Evolutionary conservation across 2,888 invertebrate species (phyloP), one percentile per base, ranked within the genome.

Genomic region (Rhamnusium bicolor): DNA sequence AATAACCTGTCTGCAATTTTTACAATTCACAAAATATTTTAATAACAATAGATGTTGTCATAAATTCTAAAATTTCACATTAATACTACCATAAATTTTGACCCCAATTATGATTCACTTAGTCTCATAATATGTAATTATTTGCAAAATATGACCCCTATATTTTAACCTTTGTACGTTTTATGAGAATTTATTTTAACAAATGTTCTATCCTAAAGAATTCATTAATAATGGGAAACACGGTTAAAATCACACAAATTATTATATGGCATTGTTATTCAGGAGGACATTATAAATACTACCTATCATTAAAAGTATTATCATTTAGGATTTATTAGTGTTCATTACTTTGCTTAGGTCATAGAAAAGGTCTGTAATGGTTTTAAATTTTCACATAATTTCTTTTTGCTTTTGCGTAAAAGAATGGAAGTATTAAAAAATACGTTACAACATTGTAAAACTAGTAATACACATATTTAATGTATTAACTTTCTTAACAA

Each of bases 201-300:
- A 29, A 27, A 63, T 47, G 63, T 62, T 62, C 19, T 62, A 47
- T 24, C n/a, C 58, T 18, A 63, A 49, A 24, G 63, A 27, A 63
- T 63, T 27, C 16, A 47, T 27, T 63, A 63, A 63, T 63, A 51
- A 63, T 63, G 63, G 63, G 63, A 63, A 63, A 51, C 51, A 63
- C 63, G 49, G 63, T 63, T 47, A 49, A n/a, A 63, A 63, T 63
- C 51, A 63, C 61, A 61, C 51, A 51, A 65, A 53, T 65, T 65
- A 65, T 53, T 65, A 40, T 14, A 32, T n/a, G n/a, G 65, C 47
- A 53, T 65, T 65, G 65, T 53, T 29, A 65, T 54, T 53, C 53
- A 65, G 65, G 54, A 65, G 65, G 65, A 65, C 53, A 65, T 65
- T 8, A 53, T 53, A 53, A 65, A 14, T 10, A 65, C 29, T 58